phyloP scores from a whole-genome alignment of 2,888 invertebrate species.

The Cephus spinipes region DNA sequence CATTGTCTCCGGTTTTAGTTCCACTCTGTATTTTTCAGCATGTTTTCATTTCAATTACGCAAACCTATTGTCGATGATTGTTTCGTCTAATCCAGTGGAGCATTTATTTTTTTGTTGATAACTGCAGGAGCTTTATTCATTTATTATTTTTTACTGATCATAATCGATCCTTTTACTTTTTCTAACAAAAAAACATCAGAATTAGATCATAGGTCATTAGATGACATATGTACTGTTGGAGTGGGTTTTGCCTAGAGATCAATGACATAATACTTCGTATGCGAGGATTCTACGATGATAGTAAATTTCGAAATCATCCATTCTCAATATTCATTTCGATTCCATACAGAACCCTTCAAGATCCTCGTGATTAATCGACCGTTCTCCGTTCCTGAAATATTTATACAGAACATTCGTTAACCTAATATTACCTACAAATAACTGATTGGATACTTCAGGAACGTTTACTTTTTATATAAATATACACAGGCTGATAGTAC shows the following conservation, averaged over 20 bases:
- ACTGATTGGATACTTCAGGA: not conserved
- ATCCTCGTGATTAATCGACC: not conserved
- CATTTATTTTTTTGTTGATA: not conserved
- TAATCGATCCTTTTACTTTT: not conserved
- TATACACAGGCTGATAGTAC: not conserved
- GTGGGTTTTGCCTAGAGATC: not conserved
- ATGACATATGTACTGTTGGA: not conserved
- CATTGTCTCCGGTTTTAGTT: not conserved
- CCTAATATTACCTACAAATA: not conserved
- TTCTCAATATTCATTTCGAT: not conserved
- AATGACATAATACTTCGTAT: not conserved
- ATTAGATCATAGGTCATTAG: not conserved
- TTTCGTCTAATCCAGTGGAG: not conserved
- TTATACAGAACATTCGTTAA: not conserved
- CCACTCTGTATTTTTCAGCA: not conserved
- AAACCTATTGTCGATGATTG: not conserved
- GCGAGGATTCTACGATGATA: not conserved
- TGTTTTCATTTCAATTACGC: not conserved
- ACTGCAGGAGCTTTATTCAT: not conserved
- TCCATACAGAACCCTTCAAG: not conserved
- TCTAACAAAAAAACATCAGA: not conserved
- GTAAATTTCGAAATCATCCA: not conserved
- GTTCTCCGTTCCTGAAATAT: not conserved
- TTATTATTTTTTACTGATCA: not conserved
- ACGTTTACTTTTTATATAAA: not conserved